Conservation (phyloP, 1,140 invertebrate species). For the Palaemon carinicauda region DNA sequence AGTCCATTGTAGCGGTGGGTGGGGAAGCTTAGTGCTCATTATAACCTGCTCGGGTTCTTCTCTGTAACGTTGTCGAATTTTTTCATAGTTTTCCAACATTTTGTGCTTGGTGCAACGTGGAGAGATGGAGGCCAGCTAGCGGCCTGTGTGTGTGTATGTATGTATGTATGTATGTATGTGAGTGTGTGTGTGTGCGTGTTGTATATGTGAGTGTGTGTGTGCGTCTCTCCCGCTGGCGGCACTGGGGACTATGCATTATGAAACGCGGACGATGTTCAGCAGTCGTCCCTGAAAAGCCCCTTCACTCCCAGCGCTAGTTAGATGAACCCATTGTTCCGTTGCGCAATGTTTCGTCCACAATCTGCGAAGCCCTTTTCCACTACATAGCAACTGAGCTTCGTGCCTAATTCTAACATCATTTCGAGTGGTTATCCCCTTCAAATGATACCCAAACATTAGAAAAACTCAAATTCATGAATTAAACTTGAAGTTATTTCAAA, state of each 20-base stretch:
- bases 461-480: constrained; percentile 12
- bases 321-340: constrained; percentile 48
- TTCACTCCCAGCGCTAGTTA: constrained; percentile 44
- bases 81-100: constrained; percentile 23
- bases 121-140: neutral
- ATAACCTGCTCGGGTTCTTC: constrained; percentile 24
- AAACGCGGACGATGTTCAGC: constrained; percentile 37
- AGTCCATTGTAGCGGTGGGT: constrained; percentile 32
- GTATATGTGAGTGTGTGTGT: neutral
- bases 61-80: constrained; percentile 20
- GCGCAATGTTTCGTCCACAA: constrained; percentile 41
- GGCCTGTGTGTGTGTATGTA: neutral
- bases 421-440: neutral
- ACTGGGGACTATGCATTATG: constrained; percentile 32
- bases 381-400: constrained; percentile 30
- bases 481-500: constrained; percentile 19
- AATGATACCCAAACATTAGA: neutral
- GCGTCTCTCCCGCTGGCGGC: constrained; percentile 3
- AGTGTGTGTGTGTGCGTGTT: neutral
- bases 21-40: constrained; percentile 25
- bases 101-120: constrained; percentile 8
- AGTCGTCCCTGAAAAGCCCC: constrained; percentile 31
- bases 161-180: neutral
- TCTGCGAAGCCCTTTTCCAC: constrained; percentile 28
- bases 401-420: constrained; percentile 15